Base-by-base conservation (phyloP, 2,797 vertebrate species). In the Acanthis flammea region DNA sequence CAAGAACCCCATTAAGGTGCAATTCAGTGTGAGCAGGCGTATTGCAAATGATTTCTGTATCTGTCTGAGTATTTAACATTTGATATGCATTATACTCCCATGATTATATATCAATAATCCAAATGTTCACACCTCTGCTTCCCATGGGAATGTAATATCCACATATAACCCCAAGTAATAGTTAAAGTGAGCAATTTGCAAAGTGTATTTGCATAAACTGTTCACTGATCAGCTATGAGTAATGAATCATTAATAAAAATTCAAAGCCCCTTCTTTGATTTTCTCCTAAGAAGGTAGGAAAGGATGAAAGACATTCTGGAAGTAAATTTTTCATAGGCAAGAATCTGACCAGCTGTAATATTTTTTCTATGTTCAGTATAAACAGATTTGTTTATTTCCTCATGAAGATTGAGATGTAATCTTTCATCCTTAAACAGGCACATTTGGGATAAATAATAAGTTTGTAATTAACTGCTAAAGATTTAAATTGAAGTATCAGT, bases 231-330 rank as follows among this genome's bases (percentile, higher is more conserved):
- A 89, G 77, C 83, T 91, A 77, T 24, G 45, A 92, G 60, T 71
- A 91, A 93, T 92, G 81, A 96, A 91, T 93, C 74, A 82, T 90
- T 93, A 88, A 93, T 79, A 92, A 89, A 92, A 95, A 93, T 70
- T 92, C 86, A 89, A 90, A 95, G 50, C 13, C 45, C 15, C 63
- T 90, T 80, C 55, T 94, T 72, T 88, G 47, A 90, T 92, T 95
- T 94, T 92, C 70, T 95, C n/a, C 65, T 85, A 83, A 63, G 33
- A 57, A 94, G 48, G 57, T 88, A 75, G 84, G 21, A 85, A 86
- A 90, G 39, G 77, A 92, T 76, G 60, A 94, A 93, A 95, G 83
- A 60, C 45, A 76, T 60, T 70, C 60, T 67, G 30, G 33, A 91
- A 42, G 82, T 82, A 67, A 85, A 89, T 82, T 85, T 89, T 94